Conservation (phyloP, 2,888 invertebrate genomes). For the Iphiclides podalirius region DNA sequence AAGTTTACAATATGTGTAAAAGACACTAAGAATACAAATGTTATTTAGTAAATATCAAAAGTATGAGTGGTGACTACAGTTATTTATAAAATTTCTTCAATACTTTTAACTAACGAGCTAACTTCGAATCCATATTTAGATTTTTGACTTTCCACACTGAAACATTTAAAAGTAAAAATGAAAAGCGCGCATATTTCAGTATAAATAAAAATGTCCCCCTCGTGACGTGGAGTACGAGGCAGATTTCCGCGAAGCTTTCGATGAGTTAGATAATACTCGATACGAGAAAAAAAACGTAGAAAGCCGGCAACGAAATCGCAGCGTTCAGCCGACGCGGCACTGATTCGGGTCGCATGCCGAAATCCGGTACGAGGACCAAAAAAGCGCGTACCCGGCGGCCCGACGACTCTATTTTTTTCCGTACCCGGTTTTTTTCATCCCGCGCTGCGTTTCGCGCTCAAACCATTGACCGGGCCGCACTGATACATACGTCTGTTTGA, state of each 20-base stretch:
- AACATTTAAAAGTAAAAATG: no score
- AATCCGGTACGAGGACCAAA: slow-evolving; percentile 31
- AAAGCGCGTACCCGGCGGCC: slow-evolving; percentile 49
- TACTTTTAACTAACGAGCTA: no score
- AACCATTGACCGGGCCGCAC: slow-evolving; percentile 33
- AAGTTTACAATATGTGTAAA: no score
- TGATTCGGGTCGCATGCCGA: slow-evolving; percentile 42
- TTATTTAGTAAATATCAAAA: no score
- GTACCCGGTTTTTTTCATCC: slow-evolving; percentile 35
- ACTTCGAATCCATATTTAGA: no score
- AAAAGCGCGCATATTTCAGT: no score
- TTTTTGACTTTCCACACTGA: no score
- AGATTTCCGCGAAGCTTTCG: neutral
- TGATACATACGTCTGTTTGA: slow-evolving; percentile 19
- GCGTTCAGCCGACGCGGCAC: slow-evolving; percentile 38
- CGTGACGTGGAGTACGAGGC: no score
- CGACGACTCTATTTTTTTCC: slow-evolving; percentile 42
- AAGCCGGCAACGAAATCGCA: slow-evolving; percentile 39
- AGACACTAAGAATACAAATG: no score
- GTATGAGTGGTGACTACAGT: no score
- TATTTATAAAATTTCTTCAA: no score
- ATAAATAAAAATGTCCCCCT: no score
- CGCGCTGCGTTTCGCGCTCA: slow-evolving; percentile 37
- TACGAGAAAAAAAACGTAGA: slow-evolving; percentile 6
- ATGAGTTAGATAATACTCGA: neutral